Evolutionary conservation across 92 coral and sea anemone genomes (phyloP).

Genomic region (Palythoa caribaeorum): DNA sequence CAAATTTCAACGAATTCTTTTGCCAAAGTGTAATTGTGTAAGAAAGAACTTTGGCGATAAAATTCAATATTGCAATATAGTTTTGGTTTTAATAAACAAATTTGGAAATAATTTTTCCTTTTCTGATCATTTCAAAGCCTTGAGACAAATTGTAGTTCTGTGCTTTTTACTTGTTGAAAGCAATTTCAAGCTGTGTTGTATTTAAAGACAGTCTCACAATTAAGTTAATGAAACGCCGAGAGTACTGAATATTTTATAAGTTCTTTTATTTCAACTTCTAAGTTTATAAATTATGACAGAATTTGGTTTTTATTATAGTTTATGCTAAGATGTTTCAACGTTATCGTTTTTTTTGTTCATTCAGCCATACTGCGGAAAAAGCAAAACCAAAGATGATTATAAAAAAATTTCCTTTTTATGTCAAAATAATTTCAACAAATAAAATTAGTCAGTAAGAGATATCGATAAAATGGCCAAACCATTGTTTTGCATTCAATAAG

Average conservation of each 20-base stretch:
- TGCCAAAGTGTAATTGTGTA: conserved; percentile 22
- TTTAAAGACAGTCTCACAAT: conserved; percentile 25
- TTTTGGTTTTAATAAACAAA: neutral
- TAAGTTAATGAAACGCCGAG: conserved; percentile 41
- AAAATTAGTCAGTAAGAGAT: neutral
- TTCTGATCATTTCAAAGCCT: conserved; percentile 16
- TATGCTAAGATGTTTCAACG: neutral
- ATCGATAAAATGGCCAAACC: neutral
- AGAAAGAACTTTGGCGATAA: neutral
- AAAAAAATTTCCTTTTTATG: neutral
- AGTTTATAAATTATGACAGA: conserved; percentile 12
- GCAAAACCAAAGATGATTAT: neutral
- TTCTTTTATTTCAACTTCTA: neutral
- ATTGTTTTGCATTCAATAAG: neutral
- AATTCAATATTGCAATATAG: conserved; percentile 2
- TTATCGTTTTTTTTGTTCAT: neutral
- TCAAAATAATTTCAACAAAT: neutral
- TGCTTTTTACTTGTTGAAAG: conserved; percentile 6
- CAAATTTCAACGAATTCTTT: neutral
- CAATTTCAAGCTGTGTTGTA: conserved; percentile 36
- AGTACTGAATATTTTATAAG: conserved; percentile 41
- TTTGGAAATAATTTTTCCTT: neutral
- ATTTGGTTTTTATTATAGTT: neutral
- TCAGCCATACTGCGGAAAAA: neutral
- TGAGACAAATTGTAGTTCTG: conserved; percentile 9